Percentiles rank a stretch among this genome's conserved stretches.
Evolutionary conservation across 2,113 vertebrate species (phyloP).

Genomic region (Ornithorhynchus anatinus): DNA sequence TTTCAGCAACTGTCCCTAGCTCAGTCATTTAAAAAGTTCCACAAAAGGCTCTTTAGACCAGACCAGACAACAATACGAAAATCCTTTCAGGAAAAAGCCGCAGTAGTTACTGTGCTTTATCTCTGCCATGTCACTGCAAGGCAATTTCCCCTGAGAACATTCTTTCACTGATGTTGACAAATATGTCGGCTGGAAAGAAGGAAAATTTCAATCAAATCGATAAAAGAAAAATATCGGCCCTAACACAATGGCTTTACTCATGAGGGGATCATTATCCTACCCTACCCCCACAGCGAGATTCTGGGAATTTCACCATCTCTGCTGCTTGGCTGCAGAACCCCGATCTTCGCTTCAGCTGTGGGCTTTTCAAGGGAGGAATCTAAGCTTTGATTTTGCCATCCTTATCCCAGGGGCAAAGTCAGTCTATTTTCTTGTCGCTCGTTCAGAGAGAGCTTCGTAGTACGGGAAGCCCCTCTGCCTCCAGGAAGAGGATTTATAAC

Average conservation of each 20-base stretch:
- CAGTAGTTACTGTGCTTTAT: background rate
- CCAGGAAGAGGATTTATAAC: background rate
- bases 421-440: background rate
- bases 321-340: background rate
- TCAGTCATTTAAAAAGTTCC: constrained; percentile 26
- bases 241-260: background rate
- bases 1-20: background rate
- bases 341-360: background rate
- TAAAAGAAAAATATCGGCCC: constrained; percentile 10
- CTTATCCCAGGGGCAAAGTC: background rate
- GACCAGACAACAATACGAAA: constrained; percentile 25
- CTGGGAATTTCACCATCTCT: background rate
- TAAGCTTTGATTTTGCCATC: background rate
- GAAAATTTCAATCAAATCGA: constrained; percentile 2
- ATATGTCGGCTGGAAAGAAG: background rate
- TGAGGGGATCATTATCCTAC: background rate
- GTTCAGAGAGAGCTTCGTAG: background rate
- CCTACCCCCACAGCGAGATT: background rate
- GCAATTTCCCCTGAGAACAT: background rate
- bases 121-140: background rate
- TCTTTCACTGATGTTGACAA: background rate
- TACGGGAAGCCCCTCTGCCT: background rate
- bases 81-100: constrained; percentile 24
- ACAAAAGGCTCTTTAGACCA: constrained; percentile 22
- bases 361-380: background rate